Percentiles rank a stretch among this genome's conserved stretches.
Conservation (phyloP, 2,797 vertebrate genomes). For the Chrysolophus pictus region DNA sequence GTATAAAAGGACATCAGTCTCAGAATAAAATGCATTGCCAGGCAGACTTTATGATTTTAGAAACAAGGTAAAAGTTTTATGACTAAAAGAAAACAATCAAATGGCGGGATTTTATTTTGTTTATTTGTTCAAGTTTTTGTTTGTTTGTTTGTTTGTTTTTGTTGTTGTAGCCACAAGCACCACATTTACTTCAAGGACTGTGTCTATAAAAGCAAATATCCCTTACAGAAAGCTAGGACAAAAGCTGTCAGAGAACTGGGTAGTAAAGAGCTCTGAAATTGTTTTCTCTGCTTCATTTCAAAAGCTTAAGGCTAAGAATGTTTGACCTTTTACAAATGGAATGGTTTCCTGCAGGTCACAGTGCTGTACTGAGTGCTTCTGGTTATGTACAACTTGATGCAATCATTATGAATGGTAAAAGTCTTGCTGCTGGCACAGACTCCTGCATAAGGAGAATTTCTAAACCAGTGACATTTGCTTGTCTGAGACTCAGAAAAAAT, state of each 20-base stretch:
- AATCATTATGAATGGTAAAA: slow-evolving; percentile 83
- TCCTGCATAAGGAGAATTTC: slow-evolving; percentile 81
- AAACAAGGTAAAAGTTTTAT: slow-evolving; percentile 77
- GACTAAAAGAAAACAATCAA: slow-evolving; percentile 74
- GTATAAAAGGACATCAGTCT: slow-evolving; percentile 29
- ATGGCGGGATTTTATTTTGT: background rate
- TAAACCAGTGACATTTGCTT: slow-evolving; percentile 81
- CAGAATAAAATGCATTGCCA: slow-evolving; percentile 50
- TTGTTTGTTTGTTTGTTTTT: background rate
- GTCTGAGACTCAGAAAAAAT: slow-evolving; percentile 79
- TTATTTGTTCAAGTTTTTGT: too few species aligned
- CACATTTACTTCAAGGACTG: slow-evolving; percentile 78
- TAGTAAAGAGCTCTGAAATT: slow-evolving; percentile 80
- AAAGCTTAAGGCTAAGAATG: slow-evolving; percentile 76
- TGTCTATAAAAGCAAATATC: slow-evolving; percentile 77
- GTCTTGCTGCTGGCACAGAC: slow-evolving; percentile 76
- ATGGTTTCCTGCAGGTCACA: slow-evolving; percentile 80
- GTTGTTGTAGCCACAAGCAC: slow-evolving; percentile 71
- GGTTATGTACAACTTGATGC: slow-evolving; percentile 82
- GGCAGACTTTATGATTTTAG: slow-evolving; percentile 67
- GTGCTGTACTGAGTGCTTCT: slow-evolving; percentile 79
- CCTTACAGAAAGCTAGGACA: slow-evolving; percentile 76
- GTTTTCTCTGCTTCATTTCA: slow-evolving; percentile 80
- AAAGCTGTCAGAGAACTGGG: slow-evolving; percentile 74
- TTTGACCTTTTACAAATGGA: slow-evolving; percentile 81